These are phyloP conservation scores for Gryon sp. DNA, from an alignment of 1,140 invertebrate species.

Conservation along the genomic window DNA sequence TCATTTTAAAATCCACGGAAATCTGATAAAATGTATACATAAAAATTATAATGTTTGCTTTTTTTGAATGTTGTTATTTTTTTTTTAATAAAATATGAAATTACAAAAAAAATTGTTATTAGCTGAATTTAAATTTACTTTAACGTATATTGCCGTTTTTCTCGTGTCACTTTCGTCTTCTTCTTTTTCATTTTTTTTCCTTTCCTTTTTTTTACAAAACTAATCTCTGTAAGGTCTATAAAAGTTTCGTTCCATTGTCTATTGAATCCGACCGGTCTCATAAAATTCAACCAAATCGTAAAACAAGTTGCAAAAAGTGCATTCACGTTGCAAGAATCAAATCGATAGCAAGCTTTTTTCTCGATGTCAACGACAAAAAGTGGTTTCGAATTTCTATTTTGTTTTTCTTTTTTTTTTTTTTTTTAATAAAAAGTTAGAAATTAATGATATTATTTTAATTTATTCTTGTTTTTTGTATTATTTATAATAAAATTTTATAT, in stretches of 20 bases:
- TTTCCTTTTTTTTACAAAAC: constrained; percentile 31
- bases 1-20: constrained; percentile 3
- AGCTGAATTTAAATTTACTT: background rate
- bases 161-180: background rate
- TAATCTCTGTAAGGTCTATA: constrained; percentile 57
- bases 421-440: no score
- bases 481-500: no score
- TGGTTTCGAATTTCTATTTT: background rate
- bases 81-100: no score
- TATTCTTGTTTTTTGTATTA: no score
- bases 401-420: no score
- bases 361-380: constrained; percentile 5
- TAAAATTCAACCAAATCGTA: constrained; percentile 59
- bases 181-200: constrained; percentile 2
- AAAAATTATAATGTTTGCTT: no score
- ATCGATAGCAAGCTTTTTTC: constrained; percentile 50
- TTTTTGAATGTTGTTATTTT: no score
- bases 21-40: background rate
- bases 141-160: no score
- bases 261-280: constrained; percentile 52
- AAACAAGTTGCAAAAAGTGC: constrained; percentile 58
- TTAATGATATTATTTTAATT: no score
- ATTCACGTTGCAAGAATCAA: constrained; percentile 38
- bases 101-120: no score
- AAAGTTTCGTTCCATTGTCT: constrained; percentile 56